A percentile compares a stretch with the other conserved stretches of the same genome.
Conservation (phyloP, 2,797 vertebrate genomes). For the Parauchenoglanis ngamensis region DNA sequence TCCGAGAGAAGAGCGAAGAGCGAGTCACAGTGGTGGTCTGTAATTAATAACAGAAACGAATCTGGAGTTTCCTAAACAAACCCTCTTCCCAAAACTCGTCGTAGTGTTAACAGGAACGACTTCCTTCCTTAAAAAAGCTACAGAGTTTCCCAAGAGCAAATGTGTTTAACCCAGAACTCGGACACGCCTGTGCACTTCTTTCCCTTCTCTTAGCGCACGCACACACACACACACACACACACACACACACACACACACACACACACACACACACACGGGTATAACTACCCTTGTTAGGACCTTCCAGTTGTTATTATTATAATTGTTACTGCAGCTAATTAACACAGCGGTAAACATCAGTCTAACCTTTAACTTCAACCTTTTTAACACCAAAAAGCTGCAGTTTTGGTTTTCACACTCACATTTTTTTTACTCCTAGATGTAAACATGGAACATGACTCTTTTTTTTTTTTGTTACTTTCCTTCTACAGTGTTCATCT, state of each 20-base stretch:
- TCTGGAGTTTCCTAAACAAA: not conserved
- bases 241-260: conserved; percentile 21
- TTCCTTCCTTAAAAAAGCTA: not conserved
- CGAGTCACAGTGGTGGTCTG: not conserved
- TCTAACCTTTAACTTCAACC: not conserved
- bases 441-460: not conserved
- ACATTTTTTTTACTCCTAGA: not conserved
- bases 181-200: not conserved
- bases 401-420: not conserved
- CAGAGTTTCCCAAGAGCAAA: not conserved
- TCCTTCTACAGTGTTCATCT: not conserved
- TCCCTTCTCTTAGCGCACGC: not conserved
- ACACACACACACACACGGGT: not conserved
- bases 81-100: not conserved
- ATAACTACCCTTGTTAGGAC: not conserved
- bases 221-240: conserved; percentile 21
- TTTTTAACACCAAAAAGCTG: not conserved
- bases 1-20: not conserved
- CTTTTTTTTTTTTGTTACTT: not conserved
- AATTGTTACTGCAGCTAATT: conserved; percentile 9
- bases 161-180: conserved; percentile 1
- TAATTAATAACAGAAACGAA: not conserved
- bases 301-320: not conserved
- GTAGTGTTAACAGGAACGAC: not conserved
- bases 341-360: not conserved